Evolutionary conservation across 2,888 invertebrate genomes (phyloP), one percentile per base, ranked within the genome.

Genomic region (Octodonta nipae): DNA sequence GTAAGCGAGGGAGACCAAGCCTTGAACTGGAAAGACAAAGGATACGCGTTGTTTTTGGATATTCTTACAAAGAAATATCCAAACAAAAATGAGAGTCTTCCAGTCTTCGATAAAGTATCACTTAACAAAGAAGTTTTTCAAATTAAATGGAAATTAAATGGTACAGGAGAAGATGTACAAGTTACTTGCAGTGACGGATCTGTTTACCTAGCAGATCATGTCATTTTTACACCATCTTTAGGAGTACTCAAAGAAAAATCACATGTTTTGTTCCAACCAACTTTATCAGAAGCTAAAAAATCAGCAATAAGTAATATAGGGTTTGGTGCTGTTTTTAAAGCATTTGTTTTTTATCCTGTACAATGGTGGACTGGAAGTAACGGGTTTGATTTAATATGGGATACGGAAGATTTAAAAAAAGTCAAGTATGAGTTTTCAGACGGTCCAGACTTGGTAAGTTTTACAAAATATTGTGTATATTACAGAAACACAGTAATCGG

Each of bases 1-100:
- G 62, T 63, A 0, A 78, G 78, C 51, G 72, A 75, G 4, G 84
- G 84, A 1, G 74, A 80, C 46, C 55, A 62, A 11, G 52, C 73
- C 45, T 60, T 78, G 2, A 72, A 75, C 46, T 85, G 82, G 84
- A 80, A 77, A 41, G 70, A 71, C 30, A 68, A 65, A 33, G 81
- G 81, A 2, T 83, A 71, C 49, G 66, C 64, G 39, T 74, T 65
- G 3, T 58, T 82, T 26, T 56, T 84, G 25, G 69, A 75, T 41
- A 46, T 81, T 20, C 60, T 84, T 33, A 63, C 73, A 68, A 35
- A 45, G 22, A 48, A 48, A 33, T 43, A 41, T 36, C 47, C 47
- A 20, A 30, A 49, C 26, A 36, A 42, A 2, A 24, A 34, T 1
- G 29, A 43, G 10, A 28, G 34, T 11, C 26, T 46, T 8, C 38